Evolutionary conservation across 2,888 invertebrate species (phyloP).

Genomic region (Cephalotes varians): DNA sequence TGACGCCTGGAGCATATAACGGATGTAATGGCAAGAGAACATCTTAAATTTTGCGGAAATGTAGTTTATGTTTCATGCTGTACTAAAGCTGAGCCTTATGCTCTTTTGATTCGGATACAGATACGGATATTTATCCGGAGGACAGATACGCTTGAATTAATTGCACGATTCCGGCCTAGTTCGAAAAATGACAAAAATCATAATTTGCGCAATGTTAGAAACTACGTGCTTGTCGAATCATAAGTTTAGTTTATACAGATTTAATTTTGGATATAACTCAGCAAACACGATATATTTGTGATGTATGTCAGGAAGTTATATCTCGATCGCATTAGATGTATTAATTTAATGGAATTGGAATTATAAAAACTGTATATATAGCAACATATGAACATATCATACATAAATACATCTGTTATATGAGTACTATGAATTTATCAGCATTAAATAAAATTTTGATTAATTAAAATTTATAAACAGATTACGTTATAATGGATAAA

Average conservation of each 20-base stretch:
- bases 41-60: constrained; percentile 33
- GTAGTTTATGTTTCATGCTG: background rate
- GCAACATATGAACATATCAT: background rate
- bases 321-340: background rate
- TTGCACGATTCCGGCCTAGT: constrained; percentile 25
- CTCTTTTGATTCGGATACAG: too few relatives aligned
- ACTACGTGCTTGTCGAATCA: constrained; percentile 19
- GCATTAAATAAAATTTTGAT: background rate
- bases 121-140: background rate
- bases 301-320: background rate
- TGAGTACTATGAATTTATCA: background rate
- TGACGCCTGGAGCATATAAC: background rate
- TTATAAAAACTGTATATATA: background rate
- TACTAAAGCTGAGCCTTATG: background rate
- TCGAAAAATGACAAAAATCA: constrained; percentile 22
- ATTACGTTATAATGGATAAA: background rate
- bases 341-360: background rate
- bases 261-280: background rate
- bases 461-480: background rate
- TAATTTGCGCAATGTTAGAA: background rate
- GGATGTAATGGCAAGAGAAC: background rate
- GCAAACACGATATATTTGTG: background rate
- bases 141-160: constrained; percentile 31
- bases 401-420: background rate
- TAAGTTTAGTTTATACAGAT: constrained; percentile 13